Percentiles rank a stretch among this genome's conserved stretches.
These are phyloP conservation scores for Tetragonisca angustula DNA, from an alignment of 2,888 invertebrate species.

Conservation along the genomic window DNA sequence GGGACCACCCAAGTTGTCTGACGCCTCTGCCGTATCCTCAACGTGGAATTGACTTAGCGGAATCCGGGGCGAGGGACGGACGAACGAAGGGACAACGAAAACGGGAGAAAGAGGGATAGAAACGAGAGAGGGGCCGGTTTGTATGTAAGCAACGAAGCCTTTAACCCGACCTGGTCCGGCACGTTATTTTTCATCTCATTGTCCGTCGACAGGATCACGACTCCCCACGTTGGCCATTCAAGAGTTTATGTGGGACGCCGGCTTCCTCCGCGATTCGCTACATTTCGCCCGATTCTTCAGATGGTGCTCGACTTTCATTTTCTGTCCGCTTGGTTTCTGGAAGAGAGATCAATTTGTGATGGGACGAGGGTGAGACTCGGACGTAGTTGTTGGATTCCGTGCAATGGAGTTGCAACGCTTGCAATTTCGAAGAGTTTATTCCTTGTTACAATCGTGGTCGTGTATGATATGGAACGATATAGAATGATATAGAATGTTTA, in stretches of 20 bases:
- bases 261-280: slow-evolving; percentile 28
- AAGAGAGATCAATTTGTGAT: neutral
- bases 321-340: too few relatives aligned
- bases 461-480: too few relatives aligned
- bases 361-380: neutral
- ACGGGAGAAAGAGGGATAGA: slow-evolving; percentile 41
- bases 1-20: slow-evolving; percentile 79
- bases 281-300: slow-evolving; percentile 8
- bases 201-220: slow-evolving; percentile 72
- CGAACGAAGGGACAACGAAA: slow-evolving; percentile 34
- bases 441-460: too few relatives aligned
- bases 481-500: too few relatives aligned
- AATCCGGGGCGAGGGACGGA: slow-evolving; percentile 68
- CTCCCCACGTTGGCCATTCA: slow-evolving; percentile 65
- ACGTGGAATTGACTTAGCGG: slow-evolving; percentile 79
- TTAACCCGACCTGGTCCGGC: slow-evolving; percentile 71
- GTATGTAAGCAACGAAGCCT: slow-evolving; percentile 57
- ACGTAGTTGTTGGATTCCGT: too few relatives aligned
- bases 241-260: slow-evolving; percentile 53
- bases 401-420: too few relatives aligned
- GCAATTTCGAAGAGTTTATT: too few relatives aligned
- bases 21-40: slow-evolving; percentile 77
- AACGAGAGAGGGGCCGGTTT: slow-evolving; percentile 39
- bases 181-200: slow-evolving; percentile 78
- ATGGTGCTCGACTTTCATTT: neutral